These are phyloP conservation scores for Miltochrista miniata DNA, from an alignment of 2,888 invertebrate genomes.

Conservation along the genomic window DNA sequence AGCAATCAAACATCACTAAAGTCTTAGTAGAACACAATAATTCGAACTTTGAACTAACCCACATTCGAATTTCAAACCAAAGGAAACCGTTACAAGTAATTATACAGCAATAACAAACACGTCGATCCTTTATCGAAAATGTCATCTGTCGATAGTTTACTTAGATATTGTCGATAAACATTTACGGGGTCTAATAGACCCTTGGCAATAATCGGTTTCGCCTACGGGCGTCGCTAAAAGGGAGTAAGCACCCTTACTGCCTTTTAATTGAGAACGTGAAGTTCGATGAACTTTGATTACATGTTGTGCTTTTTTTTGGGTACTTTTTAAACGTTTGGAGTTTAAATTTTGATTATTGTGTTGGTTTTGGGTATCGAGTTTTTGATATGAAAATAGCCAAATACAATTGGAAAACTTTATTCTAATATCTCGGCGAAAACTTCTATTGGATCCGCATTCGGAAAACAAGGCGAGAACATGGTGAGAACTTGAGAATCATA, in stretches of 20 bases:
- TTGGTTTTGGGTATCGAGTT: too few species aligned
- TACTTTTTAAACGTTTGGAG: background rate
- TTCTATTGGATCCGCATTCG: too few species aligned
- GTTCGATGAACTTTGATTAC: constrained; percentile 45
- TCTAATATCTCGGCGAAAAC: too few species aligned
- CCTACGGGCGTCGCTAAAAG: constrained; percentile 51
- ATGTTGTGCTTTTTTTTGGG: constrained; percentile 17
- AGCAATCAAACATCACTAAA: too few species aligned
- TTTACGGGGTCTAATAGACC: constrained; percentile 55
- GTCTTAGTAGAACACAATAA: background rate
- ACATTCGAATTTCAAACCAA: constrained; percentile 1
- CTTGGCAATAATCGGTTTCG: constrained; percentile 58
- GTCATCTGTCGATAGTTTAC: constrained; percentile 67
- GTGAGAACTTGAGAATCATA: too few species aligned
- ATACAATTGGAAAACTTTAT: too few species aligned
- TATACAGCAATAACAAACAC: constrained; percentile 29
- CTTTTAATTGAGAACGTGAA: constrained; percentile 59
- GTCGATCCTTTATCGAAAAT: constrained; percentile 42
- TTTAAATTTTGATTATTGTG: background rate
- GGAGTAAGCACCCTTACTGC: constrained; percentile 44
- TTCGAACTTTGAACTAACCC: background rate
- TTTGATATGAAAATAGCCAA: too few species aligned
- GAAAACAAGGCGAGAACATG: too few species aligned
- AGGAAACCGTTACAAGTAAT: constrained; percentile 34
- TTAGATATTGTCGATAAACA: constrained; percentile 56